Evolutionary conservation across 2,113 vertebrate genomes (phyloP).

Genomic region (Coregonus clupeaformis): DNA sequence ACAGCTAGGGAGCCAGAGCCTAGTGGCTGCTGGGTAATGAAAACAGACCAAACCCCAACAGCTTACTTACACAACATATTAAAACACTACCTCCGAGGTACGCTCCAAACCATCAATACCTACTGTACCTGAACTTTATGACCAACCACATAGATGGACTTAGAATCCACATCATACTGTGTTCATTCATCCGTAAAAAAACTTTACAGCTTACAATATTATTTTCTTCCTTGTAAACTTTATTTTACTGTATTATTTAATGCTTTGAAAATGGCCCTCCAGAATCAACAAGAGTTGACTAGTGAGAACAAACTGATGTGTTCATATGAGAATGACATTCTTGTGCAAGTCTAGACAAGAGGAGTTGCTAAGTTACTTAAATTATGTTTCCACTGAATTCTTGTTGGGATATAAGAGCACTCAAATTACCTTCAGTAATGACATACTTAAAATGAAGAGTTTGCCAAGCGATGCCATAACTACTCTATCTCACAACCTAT

Average conservation of each 20-base stretch:
- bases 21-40: slow-evolving; percentile 28
- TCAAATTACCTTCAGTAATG: no score
- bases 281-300: neutral
- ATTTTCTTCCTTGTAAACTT: no score
- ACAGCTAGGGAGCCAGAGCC: slow-evolving; percentile 40
- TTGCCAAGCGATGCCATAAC: no score
- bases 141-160: neutral
- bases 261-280: neutral
- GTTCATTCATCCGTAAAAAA: neutral
- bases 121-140: slow-evolving; percentile 14
- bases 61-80: slow-evolving; percentile 10
- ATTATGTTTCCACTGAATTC: neutral
- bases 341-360: neutral
- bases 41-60: neutral
- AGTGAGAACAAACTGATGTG: neutral
- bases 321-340: neutral
- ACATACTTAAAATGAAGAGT: no score
- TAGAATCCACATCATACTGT: neutral
- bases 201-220: neutral
- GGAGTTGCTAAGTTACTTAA: neutral
- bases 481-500: no score
- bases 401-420: no score
- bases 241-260: neutral
- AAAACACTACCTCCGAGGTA: slow-evolving; percentile 21
- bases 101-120: neutral